phyloP scores from a whole-genome alignment of 1,140 invertebrate genomes.

The Brachionus asplanchnoidis region DNA sequence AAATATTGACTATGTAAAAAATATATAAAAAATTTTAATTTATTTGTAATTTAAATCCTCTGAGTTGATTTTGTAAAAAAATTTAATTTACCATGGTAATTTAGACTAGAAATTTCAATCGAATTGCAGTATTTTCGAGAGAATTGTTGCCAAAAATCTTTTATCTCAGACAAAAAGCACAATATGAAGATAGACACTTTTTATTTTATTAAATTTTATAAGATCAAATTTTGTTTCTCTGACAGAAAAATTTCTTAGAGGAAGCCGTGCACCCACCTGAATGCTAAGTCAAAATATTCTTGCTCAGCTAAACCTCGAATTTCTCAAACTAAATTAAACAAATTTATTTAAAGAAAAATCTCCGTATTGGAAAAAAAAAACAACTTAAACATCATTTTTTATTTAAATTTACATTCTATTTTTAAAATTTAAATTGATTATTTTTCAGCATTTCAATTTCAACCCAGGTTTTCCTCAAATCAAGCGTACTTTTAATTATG shows the following conservation, averaged over 20 bases:
- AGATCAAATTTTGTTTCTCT: background rate
- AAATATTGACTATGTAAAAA: background rate
- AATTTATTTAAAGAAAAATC: background rate
- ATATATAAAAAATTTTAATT: background rate
- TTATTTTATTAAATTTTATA: background rate
- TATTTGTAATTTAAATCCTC: background rate
- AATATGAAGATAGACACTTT: background rate
- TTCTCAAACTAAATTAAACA: background rate
- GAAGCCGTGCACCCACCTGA: background rate
- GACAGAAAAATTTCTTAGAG: background rate
- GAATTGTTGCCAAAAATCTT: too few relatives aligned
- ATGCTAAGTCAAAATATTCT: background rate
- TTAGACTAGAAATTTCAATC: too few relatives aligned
- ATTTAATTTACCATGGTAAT: background rate
- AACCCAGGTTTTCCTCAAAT: background rate
- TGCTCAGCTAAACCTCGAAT: background rate
- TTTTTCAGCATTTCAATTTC: background rate
- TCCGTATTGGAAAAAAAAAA: background rate
- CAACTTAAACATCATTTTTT: background rate
- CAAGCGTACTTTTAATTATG: background rate
- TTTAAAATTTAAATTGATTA: constrained; percentile 7
- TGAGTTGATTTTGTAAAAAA: background rate
- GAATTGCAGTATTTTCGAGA: too few relatives aligned
- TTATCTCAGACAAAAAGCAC: background rate
- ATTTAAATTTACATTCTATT: background rate